Base-by-base conservation (phyloP, 2,888 invertebrate species). In the Tridacna crocea region DNA sequence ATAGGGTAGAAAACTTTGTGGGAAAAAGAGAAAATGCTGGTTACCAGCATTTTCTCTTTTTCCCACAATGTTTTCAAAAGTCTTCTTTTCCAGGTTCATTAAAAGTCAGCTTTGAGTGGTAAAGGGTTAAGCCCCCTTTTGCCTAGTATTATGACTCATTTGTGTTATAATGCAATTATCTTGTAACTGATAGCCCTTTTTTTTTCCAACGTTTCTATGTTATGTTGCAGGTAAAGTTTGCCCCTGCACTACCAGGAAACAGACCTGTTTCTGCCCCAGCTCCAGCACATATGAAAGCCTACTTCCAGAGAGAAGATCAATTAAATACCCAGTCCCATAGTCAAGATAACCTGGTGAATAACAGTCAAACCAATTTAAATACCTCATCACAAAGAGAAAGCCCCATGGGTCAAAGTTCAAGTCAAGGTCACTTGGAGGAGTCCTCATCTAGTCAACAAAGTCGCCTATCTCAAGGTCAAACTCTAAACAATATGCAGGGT, bases 351-450 rank as follows among this genome's bases (percentile, higher is more conserved):
- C 75, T 84, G 60, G 79, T 82, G 65, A 73, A 78, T 55, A 77
- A 81, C 66, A 80, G 79, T 77, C 85, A 83, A 77, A 73, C 55
- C 58, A 72, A 72, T 58, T 26, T 65, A 55, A 75, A 79, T 73
- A 79, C 79, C 75, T 82, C 86, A 46, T 47, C 75, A 46, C 81
- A 77, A 26, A 58, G 87, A 17, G 84, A 87, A 70, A 92, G 92
- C 78, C 92, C 92, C 15, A 89, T 90, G 87, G 92, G 92, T 68
- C 91, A 92, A 77, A 92, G 92, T 85, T 90, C 91, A 76, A 90
- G 88, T 61, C 90, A 88, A 63, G 90, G 89, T 24, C 89, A 88
- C 47, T 79, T 87, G 51, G 85, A 90, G n/a, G 90, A 87, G 63
- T 90, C 90, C 22, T 87, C 85, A 48, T 89, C 91, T 76, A 90